Base-by-base conservation (phyloP, 2,113 vertebrate species). In the Rhinoderma darwinii region DNA sequence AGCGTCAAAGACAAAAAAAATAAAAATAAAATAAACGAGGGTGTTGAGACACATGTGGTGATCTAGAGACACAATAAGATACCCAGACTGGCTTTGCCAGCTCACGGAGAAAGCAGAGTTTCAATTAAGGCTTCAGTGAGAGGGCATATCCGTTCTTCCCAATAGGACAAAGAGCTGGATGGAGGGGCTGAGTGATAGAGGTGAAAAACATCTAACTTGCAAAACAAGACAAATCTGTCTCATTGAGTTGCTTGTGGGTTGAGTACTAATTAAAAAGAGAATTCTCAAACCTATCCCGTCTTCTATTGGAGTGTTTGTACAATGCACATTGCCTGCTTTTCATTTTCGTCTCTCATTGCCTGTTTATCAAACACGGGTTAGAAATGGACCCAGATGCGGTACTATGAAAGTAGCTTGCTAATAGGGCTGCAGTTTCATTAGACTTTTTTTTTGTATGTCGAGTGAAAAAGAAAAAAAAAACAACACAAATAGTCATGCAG, bases 121-220 rank as follows among this genome's bases (percentile, higher is more conserved):
- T 97, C 95, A 97, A 96, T 96, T 96, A 96, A 95, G 95, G 95
- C 94, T 96, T 96, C 96, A 95, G 96, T 97, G 96, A 96, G 95
- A 93, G 96, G 94, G 96, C 94, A 96, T 96, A 96, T 96, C 96
- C 95, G 93, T 96, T 94, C 95, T 95, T 95, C 95, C 94, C 93
- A 94, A 95, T 94, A 94, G 95, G 95, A 96, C 96, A 96, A 97
- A 96, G 95, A 93, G 92, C 94, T 95, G 88, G 95, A 94, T 93
- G 94, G 95, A 96, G 74, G 73, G 87, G 75, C 82, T 79, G 87
- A 84, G 87, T 78, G 87, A 84, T 84, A 84, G 74, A 88, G 87
- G 82, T 79, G 94, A 96, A 96, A 96, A 96, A 97, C 96, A 97
- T 95, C 95, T 96, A 94, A 93, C 93, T 96, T 95, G 94, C 94